Percentiles rank a stretch among this genome's conserved stretches.
These are phyloP conservation scores for Garra rufa DNA, from an alignment of 2,113 vertebrate species.

Conservation along the genomic window DNA sequence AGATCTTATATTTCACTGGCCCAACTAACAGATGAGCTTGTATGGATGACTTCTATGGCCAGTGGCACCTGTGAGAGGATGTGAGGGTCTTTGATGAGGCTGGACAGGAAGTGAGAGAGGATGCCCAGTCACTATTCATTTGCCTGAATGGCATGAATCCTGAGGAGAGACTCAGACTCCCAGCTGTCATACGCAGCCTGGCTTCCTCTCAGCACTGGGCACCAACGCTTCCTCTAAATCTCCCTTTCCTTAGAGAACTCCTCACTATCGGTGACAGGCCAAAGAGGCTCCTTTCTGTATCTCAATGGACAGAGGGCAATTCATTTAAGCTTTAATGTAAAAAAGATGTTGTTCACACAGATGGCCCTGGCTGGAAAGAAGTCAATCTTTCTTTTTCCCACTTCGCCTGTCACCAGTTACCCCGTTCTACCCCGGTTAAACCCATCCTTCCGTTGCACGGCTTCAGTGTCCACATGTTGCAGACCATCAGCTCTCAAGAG, in stretches of 20 bases:
- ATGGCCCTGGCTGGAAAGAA: slow-evolving; percentile 49
- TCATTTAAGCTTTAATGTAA: slow-evolving; percentile 63
- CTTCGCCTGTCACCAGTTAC: slow-evolving; percentile 40
- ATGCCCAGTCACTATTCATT: slow-evolving; percentile 71
- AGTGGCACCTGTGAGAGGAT: slow-evolving; percentile 24
- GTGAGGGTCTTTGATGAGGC: slow-evolving; percentile 18
- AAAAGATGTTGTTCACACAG: slow-evolving; percentile 43
- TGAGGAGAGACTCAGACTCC: neutral
- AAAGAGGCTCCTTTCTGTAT: slow-evolving; percentile 57
- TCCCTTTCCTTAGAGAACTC: slow-evolving; percentile 64
- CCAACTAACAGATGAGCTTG: neutral
- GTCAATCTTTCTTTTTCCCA: slow-evolving; percentile 30
- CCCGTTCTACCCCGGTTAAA: slow-evolving; percentile 44
- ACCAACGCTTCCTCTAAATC: slow-evolving; percentile 61
- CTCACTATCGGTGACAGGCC: slow-evolving; percentile 47
- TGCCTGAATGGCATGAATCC: slow-evolving; percentile 63
- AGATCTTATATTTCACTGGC: neutral
- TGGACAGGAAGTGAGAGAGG: slow-evolving; percentile 55
- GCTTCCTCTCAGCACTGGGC: slow-evolving; percentile 49
- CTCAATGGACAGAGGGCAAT: slow-evolving; percentile 67
- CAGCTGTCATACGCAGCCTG: slow-evolving; percentile 35
- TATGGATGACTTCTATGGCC: neutral
- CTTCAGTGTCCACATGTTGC: slow-evolving; percentile 23
- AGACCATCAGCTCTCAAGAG: slow-evolving; percentile 19
- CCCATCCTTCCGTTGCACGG: slow-evolving; percentile 47